Base-by-base conservation (phyloP, 2,888 invertebrate genomes). In the Philhelius pedissequus region DNA sequence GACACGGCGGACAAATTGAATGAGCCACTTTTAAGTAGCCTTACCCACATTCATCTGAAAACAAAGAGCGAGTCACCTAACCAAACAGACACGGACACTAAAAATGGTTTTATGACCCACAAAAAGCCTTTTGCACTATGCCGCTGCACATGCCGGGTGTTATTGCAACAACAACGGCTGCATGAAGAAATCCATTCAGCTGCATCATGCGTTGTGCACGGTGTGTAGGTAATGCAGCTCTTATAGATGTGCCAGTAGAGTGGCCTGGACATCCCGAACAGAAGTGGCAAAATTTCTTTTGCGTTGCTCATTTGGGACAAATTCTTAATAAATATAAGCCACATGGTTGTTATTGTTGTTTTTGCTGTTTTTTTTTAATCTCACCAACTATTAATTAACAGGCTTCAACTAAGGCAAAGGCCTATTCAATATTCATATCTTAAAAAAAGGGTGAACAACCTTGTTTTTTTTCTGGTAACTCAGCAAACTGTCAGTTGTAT, bases 211-310 rank as follows among this genome's bases (percentile, higher is more conserved):
- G 54, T 48, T 22, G 48, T 13, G 40, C 30, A 22, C 40, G 18
- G 35, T 22, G n/a, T n/a, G n/a, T n/a, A 6, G 56, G 40, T 40
- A 78, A 73, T 56, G 68, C 30, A 78, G 77, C 30, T 66, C 18
- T 56, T 43, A 27, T 15, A 66, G 77, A 58, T 70, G 8, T 38
- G 71, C 78, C n/a, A 20, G 13, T 13, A 35, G 32, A 43, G 43
- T 25, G 3, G 27, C 68, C 27, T 78, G 78, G 78, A 78, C 82
- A 78, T 74, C 48, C 38, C 68, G 35, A 73, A 82, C 40, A 62
- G 82, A 54, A 70, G 83, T 70, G 70, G 83, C 79, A 84, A 70
- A 79, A 79, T 70, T 84, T 70, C 79, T 75, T 84, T 84, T 79
- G 83, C 79, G 64, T 79, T 84, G 75, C 79, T 70, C 74, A 79